Conservation (phyloP, 2,113 vertebrate species). For the Okapia johnstoni region DNA sequence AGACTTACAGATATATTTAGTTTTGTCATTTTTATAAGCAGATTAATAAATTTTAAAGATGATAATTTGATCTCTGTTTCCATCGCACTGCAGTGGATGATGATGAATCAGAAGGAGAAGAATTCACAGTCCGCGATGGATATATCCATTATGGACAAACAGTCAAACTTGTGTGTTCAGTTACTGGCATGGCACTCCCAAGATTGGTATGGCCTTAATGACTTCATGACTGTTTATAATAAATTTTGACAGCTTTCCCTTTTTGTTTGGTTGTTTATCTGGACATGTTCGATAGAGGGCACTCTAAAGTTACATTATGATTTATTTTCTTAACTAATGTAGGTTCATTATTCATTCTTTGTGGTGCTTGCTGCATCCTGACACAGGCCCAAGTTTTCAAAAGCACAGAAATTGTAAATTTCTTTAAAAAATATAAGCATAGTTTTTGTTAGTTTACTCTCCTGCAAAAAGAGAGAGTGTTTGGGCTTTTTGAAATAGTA, state of each 20-base stretch:
- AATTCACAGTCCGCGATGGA: constrained; percentile 98
- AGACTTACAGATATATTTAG: background rate
- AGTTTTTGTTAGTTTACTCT: constrained; percentile 7
- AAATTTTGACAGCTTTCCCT: background rate
- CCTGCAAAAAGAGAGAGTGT: background rate
- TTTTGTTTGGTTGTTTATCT: constrained; percentile 6
- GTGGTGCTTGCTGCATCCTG: background rate
- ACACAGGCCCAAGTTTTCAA: background rate
- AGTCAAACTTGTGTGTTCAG: constrained; percentile 98
- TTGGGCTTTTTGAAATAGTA: constrained; percentile 26
- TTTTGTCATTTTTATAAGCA: constrained; percentile 9
- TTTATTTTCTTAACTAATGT: background rate
- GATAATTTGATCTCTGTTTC: constrained; percentile 61
- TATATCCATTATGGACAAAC: constrained; percentile 99
- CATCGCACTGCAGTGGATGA: constrained; percentile 89
- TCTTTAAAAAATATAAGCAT: background rate
- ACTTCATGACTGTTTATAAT: background rate
- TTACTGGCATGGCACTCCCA: constrained; percentile 99
- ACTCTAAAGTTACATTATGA: constrained; percentile 4
- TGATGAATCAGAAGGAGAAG: constrained; percentile 98
- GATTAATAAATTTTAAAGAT: constrained; percentile 37
- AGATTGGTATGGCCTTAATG: constrained; percentile 88
- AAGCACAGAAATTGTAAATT: background rate
- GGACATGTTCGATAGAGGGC: background rate
- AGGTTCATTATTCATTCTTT: background rate